Base-by-base conservation (phyloP, 2,113 vertebrate genomes). In the Datnioides undecimradiatus region DNA sequence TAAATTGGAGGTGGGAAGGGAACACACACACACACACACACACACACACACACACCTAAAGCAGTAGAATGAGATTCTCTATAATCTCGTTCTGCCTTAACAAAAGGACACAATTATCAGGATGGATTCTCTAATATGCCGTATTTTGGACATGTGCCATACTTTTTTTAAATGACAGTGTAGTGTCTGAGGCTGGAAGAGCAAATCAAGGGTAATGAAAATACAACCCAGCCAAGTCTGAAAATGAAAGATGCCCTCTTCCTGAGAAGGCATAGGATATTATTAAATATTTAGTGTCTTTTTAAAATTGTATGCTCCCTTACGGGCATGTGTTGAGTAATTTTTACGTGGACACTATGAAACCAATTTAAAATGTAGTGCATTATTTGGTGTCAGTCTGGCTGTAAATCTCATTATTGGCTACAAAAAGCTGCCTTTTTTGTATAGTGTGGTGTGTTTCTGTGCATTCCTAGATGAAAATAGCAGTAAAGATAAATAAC, bases 251-350 rank as follows among this genome's bases (percentile, higher is more conserved):
- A 75, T 75, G 77, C 41, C 65, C 43, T 57, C 54, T 45, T 66
- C 40, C 48, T 21, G 12, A 45, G 65, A 67, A 83, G 59, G 52
- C 63, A 77, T 65, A 41, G 66, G 63, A 77, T 77, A 54, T 49
- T 23, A 88, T 88, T 27, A 90, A 90, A 87, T 85, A 87, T 88
- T 83, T 23, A 88, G 68, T n/a, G n/a, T n/a, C 29, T 70, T 48
- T 80, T 86, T 89, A 76, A 75, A 82, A 85, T 75, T 55, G 68
- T 49, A 80, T 77, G 89, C 59, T 78, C 43, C 43, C 55, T 76
- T 38, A 29, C 41, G 66, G 77, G 60, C 25, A 66, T 57, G 52
- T 59, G 55, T 34, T 27, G 74, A 83, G 73, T 73, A 46, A 31
- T 79, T 77, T 57, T 48, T 34, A 70, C 17, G 60, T 19, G 2